Base-by-base conservation (phyloP, 1,140 invertebrate species). In the Anastrepha obliqua region DNA sequence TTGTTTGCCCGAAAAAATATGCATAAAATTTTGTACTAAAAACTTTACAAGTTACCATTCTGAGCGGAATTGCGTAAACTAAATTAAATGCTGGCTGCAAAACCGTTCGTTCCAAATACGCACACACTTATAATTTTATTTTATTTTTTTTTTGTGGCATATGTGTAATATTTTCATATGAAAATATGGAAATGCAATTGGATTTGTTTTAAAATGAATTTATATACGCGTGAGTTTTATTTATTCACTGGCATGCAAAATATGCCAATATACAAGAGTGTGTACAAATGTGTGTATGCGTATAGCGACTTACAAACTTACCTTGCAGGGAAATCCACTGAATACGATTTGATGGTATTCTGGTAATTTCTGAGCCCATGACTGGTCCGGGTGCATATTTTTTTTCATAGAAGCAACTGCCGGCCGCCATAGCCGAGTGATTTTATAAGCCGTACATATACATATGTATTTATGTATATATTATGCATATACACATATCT, bases 141-240 rank as follows among this genome's bases (percentile, higher is more conserved):
- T 9, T 20, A 3, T 13, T n/a, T 44, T 55, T 8, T 58, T 29
- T 47, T 74, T 74, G 9, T 62, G 4, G 39, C 13, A n/a, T 74
- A 2, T 55, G 17, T 81, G 74, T n/a, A 17, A 20, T 81, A 55
- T 81, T 81, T 81, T 55, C 74, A 81, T 81, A 81, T 81, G 74
- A 81, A 81, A 81, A 81, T 81, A 58, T 81, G 74, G 47, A 81
- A 81, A 81, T 81, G 74, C 74, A 81, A 81, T 81, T 81, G 74
- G 55, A 81, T 81, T 81, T 81, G 74, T 81, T 55, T 58, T 47
- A 81, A 81, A 55, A 81, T 81, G n/a, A 81, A 81, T 81, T 81
- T 81, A 81, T 81, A 47, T 47, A 81, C 74, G 74, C 20, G 47
- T 81, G 74, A 81, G 47, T 81, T 81, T 81, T 81, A 81, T 81